A percentile compares a stretch with the other conserved stretches of the same genome.
Conservation (phyloP, 2,113 vertebrate species). For the Scartelaos histophorus region DNA sequence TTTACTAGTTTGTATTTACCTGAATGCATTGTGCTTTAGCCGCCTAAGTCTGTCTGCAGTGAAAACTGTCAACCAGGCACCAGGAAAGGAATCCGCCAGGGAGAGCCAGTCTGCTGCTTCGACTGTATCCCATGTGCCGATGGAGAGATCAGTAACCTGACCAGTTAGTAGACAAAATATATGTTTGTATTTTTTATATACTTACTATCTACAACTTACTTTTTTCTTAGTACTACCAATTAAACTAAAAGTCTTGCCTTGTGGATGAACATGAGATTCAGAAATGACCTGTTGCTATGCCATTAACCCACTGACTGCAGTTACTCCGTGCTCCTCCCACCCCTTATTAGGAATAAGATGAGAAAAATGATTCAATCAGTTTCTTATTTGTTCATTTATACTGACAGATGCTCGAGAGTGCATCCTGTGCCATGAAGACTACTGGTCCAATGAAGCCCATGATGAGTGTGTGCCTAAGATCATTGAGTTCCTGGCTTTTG, state of each 20-base stretch:
- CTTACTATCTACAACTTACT: no score
- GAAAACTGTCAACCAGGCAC: slow-evolving; percentile 80
- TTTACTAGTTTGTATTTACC: not conserved
- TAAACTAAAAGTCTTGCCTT: not conserved
- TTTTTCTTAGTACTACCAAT: not conserved
- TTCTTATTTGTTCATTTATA: not conserved
- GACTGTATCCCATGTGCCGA: slow-evolving; percentile 85
- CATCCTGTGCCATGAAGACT: slow-evolving; percentile 75
- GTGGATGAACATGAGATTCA: no score
- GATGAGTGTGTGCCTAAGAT: slow-evolving; percentile 79
- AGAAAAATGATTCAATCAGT: no score
- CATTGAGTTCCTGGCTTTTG: slow-evolving; percentile 84
- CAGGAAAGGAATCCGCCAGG: slow-evolving; percentile 80
- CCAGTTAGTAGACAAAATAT: slow-evolving; percentile 62
- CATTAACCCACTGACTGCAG: no score
- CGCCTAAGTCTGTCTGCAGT: slow-evolving; percentile 79
- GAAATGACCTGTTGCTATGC: no score
- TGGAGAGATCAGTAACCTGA: slow-evolving; percentile 76
- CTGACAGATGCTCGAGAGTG: slow-evolving; percentile 83
- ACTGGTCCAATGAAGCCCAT: slow-evolving; percentile 81
- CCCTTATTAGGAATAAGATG: no score
- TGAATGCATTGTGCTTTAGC: slow-evolving; percentile 55
- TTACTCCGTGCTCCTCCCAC: no score
- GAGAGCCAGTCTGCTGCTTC: slow-evolving; percentile 83
- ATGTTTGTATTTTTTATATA: not conserved